phyloP scores from a whole-genome alignment of 1,140 invertebrate species.

The Trichonephila clavipes region DNA sequence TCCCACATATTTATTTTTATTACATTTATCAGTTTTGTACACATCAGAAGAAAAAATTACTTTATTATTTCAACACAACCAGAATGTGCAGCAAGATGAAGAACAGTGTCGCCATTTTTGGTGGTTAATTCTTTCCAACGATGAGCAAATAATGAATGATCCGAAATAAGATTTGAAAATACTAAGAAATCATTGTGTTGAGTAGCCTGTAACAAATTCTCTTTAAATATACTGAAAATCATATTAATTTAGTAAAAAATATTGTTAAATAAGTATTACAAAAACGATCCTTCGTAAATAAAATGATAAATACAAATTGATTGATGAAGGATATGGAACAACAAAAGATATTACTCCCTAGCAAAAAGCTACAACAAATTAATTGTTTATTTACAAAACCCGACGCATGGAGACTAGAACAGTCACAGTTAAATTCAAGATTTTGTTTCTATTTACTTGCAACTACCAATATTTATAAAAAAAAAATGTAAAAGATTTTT shows the following conservation, averaged over 20 bases:
- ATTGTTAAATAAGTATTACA: neutral
- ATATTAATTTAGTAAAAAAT: neutral
- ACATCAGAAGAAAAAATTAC: conserved; percentile 1
- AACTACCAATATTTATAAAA: too few relatives aligned
- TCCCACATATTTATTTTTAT: too few relatives aligned
- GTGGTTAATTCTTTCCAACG: neutral
- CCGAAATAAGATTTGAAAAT: neutral
- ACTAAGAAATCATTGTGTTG: neutral
- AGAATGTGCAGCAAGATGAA: conserved; percentile 54
- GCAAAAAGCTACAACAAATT: too few relatives aligned
- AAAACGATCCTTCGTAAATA: neutral
- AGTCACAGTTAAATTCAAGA: too few relatives aligned
- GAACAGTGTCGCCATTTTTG: conserved; percentile 42
- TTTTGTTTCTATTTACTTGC: too few relatives aligned
- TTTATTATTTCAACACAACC: conserved; percentile 33
- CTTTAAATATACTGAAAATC: neutral
- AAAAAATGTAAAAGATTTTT: too few relatives aligned
- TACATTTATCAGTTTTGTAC: too few relatives aligned
- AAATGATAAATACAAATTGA: too few relatives aligned
- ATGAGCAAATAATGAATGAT: neutral
- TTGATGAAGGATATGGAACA: neutral
- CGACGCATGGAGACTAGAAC: too few relatives aligned
- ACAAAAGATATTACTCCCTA: too few relatives aligned
- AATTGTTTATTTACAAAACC: too few relatives aligned
- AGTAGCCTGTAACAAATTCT: neutral